phyloP scores from a whole-genome alignment of 2,113 vertebrate species.

The Sinosuthora webbiana region DNA sequence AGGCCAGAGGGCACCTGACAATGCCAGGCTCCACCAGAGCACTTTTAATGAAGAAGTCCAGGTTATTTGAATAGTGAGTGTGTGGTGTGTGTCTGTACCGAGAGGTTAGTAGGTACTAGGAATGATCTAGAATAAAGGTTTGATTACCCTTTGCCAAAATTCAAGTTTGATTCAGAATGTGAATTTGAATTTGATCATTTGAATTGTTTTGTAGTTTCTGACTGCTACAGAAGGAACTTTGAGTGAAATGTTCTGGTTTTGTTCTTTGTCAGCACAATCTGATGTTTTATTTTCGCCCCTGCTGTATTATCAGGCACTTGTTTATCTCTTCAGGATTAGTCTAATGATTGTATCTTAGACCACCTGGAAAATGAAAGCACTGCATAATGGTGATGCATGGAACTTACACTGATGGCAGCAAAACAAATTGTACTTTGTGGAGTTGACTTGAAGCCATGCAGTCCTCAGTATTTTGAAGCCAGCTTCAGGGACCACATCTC shows the following conservation, averaged over 20 bases:
- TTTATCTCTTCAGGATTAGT: background rate
- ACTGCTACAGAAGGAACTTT: background rate
- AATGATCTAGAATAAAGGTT: background rate
- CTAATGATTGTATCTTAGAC: background rate
- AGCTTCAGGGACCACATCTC: background rate
- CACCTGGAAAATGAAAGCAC: background rate
- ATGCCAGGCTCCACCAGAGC: fast-evolving
- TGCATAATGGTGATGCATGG: background rate
- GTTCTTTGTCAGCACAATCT: background rate
- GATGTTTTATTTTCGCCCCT: background rate
- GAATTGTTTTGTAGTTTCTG: background rate
- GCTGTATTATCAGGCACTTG: background rate
- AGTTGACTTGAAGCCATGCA: background rate
- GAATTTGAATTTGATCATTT: background rate
- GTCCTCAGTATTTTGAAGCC: background rate
- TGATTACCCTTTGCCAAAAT: background rate
- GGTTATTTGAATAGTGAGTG: fast-evolving
- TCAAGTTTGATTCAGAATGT: background rate
- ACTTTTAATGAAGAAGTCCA: background rate
- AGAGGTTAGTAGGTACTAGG: background rate
- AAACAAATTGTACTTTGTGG: background rate
- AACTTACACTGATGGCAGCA: background rate
- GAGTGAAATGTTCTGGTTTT: background rate
- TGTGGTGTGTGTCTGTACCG: fast-evolving
- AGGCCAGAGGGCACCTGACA: background rate